phyloP scores from a whole-genome alignment of 2,888 invertebrate genomes.

The Apodemia mormo region DNA sequence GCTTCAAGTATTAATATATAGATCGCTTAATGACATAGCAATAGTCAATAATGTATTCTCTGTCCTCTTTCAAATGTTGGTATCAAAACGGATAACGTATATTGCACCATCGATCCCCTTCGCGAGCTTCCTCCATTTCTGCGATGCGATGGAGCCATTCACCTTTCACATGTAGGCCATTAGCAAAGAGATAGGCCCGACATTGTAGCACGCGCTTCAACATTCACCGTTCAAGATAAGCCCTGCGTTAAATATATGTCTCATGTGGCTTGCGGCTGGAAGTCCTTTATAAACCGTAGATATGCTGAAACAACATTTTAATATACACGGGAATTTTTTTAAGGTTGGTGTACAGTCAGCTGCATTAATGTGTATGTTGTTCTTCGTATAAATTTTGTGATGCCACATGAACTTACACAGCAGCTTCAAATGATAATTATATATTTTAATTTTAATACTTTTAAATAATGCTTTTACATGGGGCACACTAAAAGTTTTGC shows the following conservation, averaged over 20 bases:
- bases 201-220: constrained; percentile 57
- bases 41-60: no score
- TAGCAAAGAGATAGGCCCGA: constrained; percentile 73
- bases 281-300: constrained; percentile 41
- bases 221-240: constrained; percentile 63
- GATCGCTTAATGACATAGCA: no score
- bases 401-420: no score
- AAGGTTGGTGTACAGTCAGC: background rate
- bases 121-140: constrained; percentile 13
- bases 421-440: no score
- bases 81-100: constrained; percentile 7
- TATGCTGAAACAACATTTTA: constrained; percentile 14
- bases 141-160: constrained; percentile 58
- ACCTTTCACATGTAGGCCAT: constrained; percentile 75
- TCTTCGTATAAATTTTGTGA: no score
- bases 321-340: background rate
- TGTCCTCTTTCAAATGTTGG: background rate
- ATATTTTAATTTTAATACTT: no score
- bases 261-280: constrained; percentile 43
- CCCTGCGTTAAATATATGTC: constrained; percentile 65
- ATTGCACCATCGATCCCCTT: constrained; percentile 17
- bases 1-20: no score
- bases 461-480: no score
- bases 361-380: background rate
- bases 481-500: no score